Evolutionary conservation across 2,113 vertebrate species (phyloP).

Genomic region (Aldabrachelys gigantea): DNA sequence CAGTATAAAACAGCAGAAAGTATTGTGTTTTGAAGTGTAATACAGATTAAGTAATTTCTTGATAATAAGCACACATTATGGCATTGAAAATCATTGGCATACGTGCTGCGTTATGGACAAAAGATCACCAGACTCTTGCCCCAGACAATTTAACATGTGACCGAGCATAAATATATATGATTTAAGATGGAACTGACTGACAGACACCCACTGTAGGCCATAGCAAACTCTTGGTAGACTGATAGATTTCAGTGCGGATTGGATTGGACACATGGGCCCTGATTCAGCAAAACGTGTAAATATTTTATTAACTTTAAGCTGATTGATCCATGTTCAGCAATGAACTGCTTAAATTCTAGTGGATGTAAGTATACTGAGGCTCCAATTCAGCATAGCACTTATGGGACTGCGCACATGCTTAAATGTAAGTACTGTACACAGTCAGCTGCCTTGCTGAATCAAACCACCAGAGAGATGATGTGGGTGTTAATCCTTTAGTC

Average conservation of each 20-base stretch:
- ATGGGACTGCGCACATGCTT: background rate
- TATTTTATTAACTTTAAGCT: background rate
- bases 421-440: background rate
- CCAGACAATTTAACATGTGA: background rate
- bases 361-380: background rate
- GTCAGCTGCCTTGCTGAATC: background rate
- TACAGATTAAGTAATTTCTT: background rate
- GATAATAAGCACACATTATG: background rate
- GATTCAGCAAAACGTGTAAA: rapidly evolving
- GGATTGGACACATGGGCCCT: background rate
- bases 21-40: background rate
- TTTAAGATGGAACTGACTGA: background rate
- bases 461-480: background rate
- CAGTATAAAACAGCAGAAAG: background rate
- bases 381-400: background rate
- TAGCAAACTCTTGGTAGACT: background rate
- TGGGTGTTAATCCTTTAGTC: background rate
- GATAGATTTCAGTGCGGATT: background rate
- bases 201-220: background rate
- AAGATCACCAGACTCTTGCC: background rate
- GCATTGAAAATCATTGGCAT: background rate
- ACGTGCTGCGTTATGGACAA: background rate
- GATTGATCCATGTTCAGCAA: background rate
- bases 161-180: background rate
- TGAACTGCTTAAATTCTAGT: background rate